Evolutionary conservation across 2,888 invertebrate species (phyloP).

Genomic region (Megastigmus dorsalis): DNA sequence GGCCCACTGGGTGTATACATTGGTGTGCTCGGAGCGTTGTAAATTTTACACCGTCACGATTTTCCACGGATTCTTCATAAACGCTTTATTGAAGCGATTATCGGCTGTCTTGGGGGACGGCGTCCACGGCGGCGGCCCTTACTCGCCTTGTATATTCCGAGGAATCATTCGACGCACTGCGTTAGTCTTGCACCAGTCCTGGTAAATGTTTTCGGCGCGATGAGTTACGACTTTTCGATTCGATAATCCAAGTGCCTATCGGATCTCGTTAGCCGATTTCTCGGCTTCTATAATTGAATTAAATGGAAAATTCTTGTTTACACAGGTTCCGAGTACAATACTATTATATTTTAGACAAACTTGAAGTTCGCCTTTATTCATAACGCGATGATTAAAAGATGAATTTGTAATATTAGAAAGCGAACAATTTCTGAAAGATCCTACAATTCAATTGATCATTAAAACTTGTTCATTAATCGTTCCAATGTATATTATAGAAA

Average conservation of each 20-base stretch:
- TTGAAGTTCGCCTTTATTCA: too few species aligned
- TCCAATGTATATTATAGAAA: too few species aligned
- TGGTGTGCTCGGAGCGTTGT: not conserved
- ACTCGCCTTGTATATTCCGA: too few species aligned
- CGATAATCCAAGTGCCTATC: not conserved
- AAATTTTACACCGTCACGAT: conserved; percentile 38
- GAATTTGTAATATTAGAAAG: too few species aligned
- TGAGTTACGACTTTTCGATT: conserved; percentile 5
- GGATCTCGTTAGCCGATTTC: not conserved
- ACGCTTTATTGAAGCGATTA: conserved; percentile 34
- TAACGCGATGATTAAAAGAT: too few species aligned
- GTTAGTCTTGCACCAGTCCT: conserved; percentile 1
- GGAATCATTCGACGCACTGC: not conserved
- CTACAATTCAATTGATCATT: not conserved
- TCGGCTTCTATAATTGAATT: not conserved
- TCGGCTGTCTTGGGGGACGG: not conserved
- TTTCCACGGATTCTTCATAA: conserved; percentile 22
- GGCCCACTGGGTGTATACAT: too few species aligned
- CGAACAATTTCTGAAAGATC: not conserved
- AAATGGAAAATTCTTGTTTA: not conserved
- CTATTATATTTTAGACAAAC: too few species aligned
- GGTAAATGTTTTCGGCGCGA: not conserved
- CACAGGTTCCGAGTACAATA: too few species aligned
- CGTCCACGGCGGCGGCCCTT: not conserved
- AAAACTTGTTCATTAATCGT: too few species aligned